Conservation (phyloP, 2,797 vertebrate species). For the Melopsittacus undulatus region DNA sequence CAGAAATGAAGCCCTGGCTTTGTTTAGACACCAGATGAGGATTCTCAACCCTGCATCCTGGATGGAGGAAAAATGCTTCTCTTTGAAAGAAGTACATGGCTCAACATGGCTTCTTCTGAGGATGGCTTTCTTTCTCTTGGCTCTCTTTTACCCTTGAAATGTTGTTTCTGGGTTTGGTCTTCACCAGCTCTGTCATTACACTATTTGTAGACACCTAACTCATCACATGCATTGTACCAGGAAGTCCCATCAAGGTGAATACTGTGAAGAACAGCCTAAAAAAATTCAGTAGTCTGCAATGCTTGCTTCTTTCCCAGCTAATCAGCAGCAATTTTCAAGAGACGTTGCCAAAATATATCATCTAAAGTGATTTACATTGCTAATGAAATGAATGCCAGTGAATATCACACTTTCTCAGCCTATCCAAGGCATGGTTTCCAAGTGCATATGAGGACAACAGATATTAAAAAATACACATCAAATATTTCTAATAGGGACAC, state of each 20-base stretch:
- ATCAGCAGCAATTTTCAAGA: neutral
- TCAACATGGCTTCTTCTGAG: neutral
- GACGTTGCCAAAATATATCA: neutral
- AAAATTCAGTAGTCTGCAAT: neutral
- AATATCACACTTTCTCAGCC: neutral
- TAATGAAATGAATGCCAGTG: neutral
- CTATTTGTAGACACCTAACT: neutral
- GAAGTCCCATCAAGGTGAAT: neutral
- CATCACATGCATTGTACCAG: accelerated
- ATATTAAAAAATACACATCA: neutral
- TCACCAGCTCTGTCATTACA: neutral
- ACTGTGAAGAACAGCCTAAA: neutral
- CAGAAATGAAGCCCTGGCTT: neutral
- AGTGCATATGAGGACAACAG: neutral
- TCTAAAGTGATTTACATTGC: neutral
- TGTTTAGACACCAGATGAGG: neutral
- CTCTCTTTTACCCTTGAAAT: neutral
- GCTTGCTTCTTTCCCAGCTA: neutral
- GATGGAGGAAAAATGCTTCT: neutral
- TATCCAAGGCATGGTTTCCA: neutral
- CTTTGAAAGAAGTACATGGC: neutral
- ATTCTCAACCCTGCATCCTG: neutral
- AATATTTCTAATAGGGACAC: neutral
- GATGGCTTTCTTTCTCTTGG: neutral
- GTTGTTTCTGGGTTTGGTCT: neutral